These are phyloP conservation scores for Monoplex corrugatus DNA, from an alignment of 2,888 invertebrate species.

Conservation along the genomic window DNA sequence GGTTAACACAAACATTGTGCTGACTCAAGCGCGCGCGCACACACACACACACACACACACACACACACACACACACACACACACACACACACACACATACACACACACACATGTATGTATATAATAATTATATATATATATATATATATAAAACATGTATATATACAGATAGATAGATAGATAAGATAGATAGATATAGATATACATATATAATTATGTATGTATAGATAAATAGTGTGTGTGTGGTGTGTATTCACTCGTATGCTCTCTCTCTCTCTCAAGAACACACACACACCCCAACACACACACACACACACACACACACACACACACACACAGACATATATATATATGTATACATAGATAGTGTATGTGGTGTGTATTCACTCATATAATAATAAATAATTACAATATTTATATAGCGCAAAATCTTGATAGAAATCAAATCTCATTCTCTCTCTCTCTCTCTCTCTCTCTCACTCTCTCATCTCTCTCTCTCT, in stretches of 20 bases:
- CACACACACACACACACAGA: neutral
- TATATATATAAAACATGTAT: too few relatives aligned
- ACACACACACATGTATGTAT: neutral
- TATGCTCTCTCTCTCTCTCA: too few relatives aligned
- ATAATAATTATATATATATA: too few relatives aligned
- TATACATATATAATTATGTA: too few relatives aligned
- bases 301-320: neutral
- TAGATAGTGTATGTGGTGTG: neutral
- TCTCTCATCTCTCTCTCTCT: too few relatives aligned
- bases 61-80: neutral
- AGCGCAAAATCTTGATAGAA: too few relatives aligned
- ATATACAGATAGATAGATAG: too few relatives aligned
- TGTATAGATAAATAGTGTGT: too few relatives aligned
- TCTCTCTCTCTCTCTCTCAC: neutral
- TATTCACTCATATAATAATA: too few relatives aligned
- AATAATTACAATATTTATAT: too few relatives aligned
- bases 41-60: constrained; percentile 12
- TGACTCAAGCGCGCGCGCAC: neutral
- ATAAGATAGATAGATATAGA: too few relatives aligned
- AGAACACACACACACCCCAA: neutral
- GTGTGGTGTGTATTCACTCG: too few relatives aligned
- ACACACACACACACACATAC: neutral
- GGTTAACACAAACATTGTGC: neutral
- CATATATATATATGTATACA: neutral
- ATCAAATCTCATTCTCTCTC: neutral